Evolutionary conservation across 2,888 invertebrate species (phyloP), one percentile per base, ranked within the genome.

Genomic region (Nemotelus nigrinus): DNA sequence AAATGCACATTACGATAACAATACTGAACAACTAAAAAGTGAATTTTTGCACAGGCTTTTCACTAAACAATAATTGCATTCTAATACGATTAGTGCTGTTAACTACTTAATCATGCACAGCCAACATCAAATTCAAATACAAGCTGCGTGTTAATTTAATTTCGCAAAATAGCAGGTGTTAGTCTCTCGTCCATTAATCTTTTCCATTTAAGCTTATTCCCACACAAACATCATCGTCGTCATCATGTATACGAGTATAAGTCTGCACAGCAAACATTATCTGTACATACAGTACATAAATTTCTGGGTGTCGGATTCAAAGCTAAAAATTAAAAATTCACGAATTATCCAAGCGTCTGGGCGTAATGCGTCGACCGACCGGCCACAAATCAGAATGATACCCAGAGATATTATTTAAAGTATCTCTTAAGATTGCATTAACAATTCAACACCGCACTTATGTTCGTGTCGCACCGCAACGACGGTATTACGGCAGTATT

Each of bases 151-250:
- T 60, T 60, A 60, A 60, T 60, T 39, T 43, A 41, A 60, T 60
- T 60, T 60, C 25, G 41, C 41, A 60, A 57, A 60, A 60, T 60
- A 60, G 25, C 25, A 60, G 60, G 50, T 25, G 60, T 39, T 25
- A 60, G 60, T 60, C 41, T n/a, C n/a, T 39, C 25, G 60, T 41
- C 60, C 60, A 60, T 60, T 43, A 60, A 41, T 60, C 60, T 60
- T 7, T 60, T 60, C 39, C 60, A 60, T 7, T 41, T 43, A 43
- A 10, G 25, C 25, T 25, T 25, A 25, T 25, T 25, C 25, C 25
- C 25, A 25, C 25, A 25, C 1, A 25, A 25, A 25, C 25, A 25
- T 25, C 25, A 25, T 25, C 25, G 25, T 25, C 25, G 25, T 1
- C 25, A 25, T 25, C 25, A 25, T 25, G 25, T 25, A 25, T 25